phyloP scores from a whole-genome alignment of 2,797 vertebrate species.

The Numenius phaeopus region DNA sequence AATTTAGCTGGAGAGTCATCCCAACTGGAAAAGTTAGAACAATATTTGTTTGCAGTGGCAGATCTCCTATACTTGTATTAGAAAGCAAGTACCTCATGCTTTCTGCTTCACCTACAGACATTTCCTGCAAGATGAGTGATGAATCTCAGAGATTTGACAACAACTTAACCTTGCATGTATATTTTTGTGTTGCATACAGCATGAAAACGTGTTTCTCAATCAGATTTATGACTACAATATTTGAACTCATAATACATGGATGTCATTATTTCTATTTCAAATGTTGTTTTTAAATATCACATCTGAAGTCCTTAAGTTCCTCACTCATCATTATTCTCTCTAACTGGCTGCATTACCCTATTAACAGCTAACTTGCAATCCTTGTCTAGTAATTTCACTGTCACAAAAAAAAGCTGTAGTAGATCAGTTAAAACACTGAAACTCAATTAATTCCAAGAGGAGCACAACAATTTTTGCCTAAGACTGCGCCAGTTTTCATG shows the following conservation, averaged over 20 bases:
- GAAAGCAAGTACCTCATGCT: not conserved
- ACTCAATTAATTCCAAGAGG: slow-evolving; percentile 67
- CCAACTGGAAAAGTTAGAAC: not conserved
- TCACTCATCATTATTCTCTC: not conserved
- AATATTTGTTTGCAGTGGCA: not conserved
- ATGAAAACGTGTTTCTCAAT: not conserved
- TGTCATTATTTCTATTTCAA: not conserved
- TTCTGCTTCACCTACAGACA: not conserved
- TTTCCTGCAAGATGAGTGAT: not conserved
- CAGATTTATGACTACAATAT: not conserved
- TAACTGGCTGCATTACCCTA: not conserved
- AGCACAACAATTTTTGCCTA: slow-evolving; percentile 71
- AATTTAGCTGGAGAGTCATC: not conserved
- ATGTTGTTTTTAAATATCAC: not conserved
- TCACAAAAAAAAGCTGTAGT: not conserved
- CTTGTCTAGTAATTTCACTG: not conserved
- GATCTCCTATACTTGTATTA: not conserved
- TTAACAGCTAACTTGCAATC: not conserved
- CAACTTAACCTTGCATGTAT: not conserved
- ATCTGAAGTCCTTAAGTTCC: not conserved
- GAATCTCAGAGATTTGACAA: not conserved
- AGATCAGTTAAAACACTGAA: not conserved
- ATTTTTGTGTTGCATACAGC: not conserved
- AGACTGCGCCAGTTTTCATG: slow-evolving; percentile 66
- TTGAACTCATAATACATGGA: not conserved